Conservation (phyloP, 2,888 invertebrate species). For the Myopa testacea region DNA sequence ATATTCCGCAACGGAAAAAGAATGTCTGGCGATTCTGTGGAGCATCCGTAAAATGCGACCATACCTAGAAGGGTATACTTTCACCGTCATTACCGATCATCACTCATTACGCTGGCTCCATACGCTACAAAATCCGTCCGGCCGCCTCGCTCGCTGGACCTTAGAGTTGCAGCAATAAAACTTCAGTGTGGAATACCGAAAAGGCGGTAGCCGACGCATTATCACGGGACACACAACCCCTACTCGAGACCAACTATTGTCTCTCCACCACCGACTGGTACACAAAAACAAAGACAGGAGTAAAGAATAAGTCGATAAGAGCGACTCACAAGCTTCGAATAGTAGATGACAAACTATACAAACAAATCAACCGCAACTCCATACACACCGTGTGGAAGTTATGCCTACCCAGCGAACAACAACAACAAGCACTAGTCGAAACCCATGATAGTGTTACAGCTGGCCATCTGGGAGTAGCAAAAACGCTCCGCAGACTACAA, state of each 20-base stretch:
- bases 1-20: too few relatives aligned
- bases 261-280: neutral
- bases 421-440: neutral
- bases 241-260: neutral
- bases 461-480: neutral
- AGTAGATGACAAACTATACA: too few relatives aligned
- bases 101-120: slow-evolving; percentile 39
- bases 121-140: slow-evolving; percentile 35
- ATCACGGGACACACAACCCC: neutral
- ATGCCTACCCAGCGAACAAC: neutral
- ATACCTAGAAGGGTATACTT: too few relatives aligned
- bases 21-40: too few relatives aligned
- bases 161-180: slow-evolving; percentile 42
- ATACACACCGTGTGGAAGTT: neutral
- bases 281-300: neutral
- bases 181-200: too few relatives aligned
- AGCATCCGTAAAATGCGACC: too few relatives aligned
- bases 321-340: too few relatives aligned
- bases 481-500: neutral
- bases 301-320: neutral
- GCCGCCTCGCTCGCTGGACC: slow-evolving; percentile 42
- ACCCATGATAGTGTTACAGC: neutral
- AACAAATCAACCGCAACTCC: neutral
- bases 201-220: too few relatives aligned
- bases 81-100: slow-evolving; percentile 43